These are phyloP conservation scores for Schizaphis graminum DNA, from an alignment of 2,888 invertebrate genomes.

Conservation along the genomic window DNA sequence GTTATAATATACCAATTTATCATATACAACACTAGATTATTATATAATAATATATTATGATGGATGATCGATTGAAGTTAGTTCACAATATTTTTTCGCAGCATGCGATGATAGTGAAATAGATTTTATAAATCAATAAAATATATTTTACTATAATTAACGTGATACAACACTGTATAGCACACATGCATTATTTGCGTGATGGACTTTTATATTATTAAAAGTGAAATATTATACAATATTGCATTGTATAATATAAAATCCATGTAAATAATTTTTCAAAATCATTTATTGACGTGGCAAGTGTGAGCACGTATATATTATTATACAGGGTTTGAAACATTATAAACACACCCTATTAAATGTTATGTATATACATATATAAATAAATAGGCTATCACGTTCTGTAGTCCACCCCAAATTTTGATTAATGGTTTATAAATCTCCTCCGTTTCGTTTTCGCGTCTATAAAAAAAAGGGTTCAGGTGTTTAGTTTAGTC, in stretches of 20 bases:
- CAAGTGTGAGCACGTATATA: not conserved
- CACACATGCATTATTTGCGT: not conserved
- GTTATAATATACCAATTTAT: not conserved
- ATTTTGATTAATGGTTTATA: slow-evolving; percentile 59
- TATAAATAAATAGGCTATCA: slow-evolving; percentile 44
- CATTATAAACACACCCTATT: slow-evolving; percentile 55
- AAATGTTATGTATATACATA: slow-evolving; percentile 37
- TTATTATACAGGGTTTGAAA: not conserved
- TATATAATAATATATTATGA: not conserved
- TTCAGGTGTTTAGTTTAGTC: slow-evolving; percentile 56
- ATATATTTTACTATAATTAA: not conserved
- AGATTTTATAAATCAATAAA: slow-evolving; percentile 31
- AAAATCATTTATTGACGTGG: slow-evolving; percentile 38
- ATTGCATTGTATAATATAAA: not conserved
- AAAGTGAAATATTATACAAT: not conserved
- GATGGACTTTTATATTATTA: not conserved
- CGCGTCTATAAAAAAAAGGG: slow-evolving; percentile 44
- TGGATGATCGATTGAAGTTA: not conserved
- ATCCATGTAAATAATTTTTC: slow-evolving; percentile 7
- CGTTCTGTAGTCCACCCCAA: slow-evolving; percentile 39
- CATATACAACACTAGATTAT: not conserved
- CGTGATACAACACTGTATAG: not conserved
- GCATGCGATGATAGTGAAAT: not conserved
- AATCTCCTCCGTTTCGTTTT: slow-evolving; percentile 52
- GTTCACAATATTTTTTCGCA: not conserved